Conservation (phyloP, 2,888 invertebrate species). For the Agonopterix alstromeriana region DNA sequence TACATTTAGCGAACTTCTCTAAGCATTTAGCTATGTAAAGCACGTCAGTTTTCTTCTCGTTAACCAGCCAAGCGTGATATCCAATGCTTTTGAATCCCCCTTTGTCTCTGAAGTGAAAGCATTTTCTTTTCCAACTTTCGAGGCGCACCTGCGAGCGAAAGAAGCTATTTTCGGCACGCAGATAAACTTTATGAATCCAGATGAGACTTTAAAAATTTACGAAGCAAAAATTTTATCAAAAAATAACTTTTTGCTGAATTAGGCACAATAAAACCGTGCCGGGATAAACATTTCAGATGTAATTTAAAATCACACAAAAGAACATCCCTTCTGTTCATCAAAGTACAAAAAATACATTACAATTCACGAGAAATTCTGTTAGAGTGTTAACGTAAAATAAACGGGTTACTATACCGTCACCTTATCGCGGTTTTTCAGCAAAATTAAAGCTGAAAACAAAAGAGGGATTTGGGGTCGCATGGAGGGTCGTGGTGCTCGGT, state of each 20-base stretch:
- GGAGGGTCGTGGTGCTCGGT: constrained; percentile 4
- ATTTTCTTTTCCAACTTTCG: constrained; percentile 1
- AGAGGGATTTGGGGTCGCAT: constrained; percentile 17
- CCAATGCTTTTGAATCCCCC: constrained; percentile 9
- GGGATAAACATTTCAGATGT: too few relatives aligned
- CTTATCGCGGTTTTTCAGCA: constrained; percentile 33
- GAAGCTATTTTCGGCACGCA: constrained; percentile 3
- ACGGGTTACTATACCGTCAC: constrained; percentile 3
- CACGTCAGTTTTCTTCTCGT: not conserved
- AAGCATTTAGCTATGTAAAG: too few relatives aligned
- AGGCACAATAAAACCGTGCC: too few relatives aligned
- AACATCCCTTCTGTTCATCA: too few relatives aligned
- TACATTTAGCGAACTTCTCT: too few relatives aligned
- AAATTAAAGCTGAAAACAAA: constrained; percentile 27
- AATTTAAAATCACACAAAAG: too few relatives aligned
- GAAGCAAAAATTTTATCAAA: too few relatives aligned
- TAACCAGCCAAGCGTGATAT: constrained; percentile 9
- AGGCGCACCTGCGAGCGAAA: constrained; percentile 4
- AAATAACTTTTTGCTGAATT: too few relatives aligned
- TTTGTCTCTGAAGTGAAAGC: constrained; percentile 8
- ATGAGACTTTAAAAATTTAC: too few relatives aligned
- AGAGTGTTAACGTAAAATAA: not conserved
- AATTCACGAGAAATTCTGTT: not conserved
- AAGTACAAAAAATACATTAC: too few relatives aligned
- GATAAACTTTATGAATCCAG: too few relatives aligned